phyloP scores from a whole-genome alignment of 53 echinoderm and acorn worm species.

The Actinopyga echinites region DNA sequence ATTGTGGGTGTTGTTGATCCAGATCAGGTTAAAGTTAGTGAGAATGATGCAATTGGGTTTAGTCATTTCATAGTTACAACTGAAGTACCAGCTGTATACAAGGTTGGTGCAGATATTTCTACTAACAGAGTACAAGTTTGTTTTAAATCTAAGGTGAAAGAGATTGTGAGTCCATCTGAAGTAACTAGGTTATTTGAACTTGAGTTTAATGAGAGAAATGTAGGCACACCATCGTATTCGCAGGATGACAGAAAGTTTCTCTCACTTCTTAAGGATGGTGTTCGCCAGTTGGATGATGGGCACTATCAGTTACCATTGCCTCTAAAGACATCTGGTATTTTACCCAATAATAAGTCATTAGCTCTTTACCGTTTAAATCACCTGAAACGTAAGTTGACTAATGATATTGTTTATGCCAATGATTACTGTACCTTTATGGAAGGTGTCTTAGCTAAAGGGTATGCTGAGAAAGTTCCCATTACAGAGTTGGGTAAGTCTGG shows the following conservation, averaged over 20 bases:
- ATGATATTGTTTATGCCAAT: background rate
- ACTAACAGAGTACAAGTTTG: background rate
- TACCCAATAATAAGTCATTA: background rate
- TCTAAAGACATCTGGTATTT: too few species aligned
- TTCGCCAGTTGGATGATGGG: background rate
- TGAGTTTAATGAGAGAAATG: background rate
- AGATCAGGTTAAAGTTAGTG: background rate
- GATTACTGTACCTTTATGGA: slow-evolving; percentile 5
- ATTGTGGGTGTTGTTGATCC: background rate
- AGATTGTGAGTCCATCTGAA: background rate
- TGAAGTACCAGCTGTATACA: background rate
- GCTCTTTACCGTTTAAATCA: background rate
- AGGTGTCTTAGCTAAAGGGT: background rate
- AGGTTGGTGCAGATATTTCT: background rate
- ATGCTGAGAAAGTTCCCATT: background rate
- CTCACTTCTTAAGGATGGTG: background rate
- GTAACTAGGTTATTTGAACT: background rate
- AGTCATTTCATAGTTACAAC: background rate
- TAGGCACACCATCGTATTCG: background rate
- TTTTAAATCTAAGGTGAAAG: background rate
- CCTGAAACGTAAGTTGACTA: background rate
- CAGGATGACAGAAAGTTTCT: background rate
- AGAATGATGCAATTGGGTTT: background rate
- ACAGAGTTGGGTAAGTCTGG: background rate
- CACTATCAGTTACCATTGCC: slow-evolving; percentile 3